Evolutionary conservation across 2,888 invertebrate species (phyloP), one percentile per base, ranked within the genome.

Genomic region (Epicampocera succincta): DNA sequence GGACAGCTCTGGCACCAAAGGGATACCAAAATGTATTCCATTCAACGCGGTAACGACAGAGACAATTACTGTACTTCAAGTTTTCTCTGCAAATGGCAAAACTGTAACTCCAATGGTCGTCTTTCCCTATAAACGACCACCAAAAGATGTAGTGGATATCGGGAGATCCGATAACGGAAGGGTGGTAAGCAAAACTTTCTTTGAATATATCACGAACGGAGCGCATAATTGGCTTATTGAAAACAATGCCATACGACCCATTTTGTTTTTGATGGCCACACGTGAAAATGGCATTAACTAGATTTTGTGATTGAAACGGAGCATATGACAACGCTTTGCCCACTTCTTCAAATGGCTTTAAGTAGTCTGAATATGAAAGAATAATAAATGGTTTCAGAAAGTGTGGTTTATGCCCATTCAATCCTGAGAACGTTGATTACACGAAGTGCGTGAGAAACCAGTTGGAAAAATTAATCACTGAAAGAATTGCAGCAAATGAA

Each of bases 301-400:
- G 61, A n/a, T 84, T 78, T 58, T 72, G 78, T 46, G 33, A 63
- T 17, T 8, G 58, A 13, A 79, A 76, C 15, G 15, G n/a, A n/a
- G n/a, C n/a, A n/a, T n/a, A n/a, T n/a, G n/a, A 15, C 5, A 44
- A 15, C 1, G 9, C 15, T 44, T 44, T 15, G 44, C 44, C 1
- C 15, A n/a, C 15, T 15, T 15, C 44, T 5, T 15, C 44, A 15
- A 15, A 44, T 15, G 15, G 71, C 48, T 11, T 71, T 58, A 71
- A 71, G 8, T 25, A 50, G n/a, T 12, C 21, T 4, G 60, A 71
- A 25, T 71, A 40, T 21, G 58, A 74, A 3, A 50, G 66, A 6
- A 66, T 56, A 8, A 63, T 65, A 17, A 52, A 73, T 44, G 52
- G 54, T 1, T 65, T 69, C 54, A 33, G 69, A 13, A 76, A 76